Base-by-base conservation (phyloP, 2,113 vertebrate genomes). In the Onychostoma macrolepis region DNA sequence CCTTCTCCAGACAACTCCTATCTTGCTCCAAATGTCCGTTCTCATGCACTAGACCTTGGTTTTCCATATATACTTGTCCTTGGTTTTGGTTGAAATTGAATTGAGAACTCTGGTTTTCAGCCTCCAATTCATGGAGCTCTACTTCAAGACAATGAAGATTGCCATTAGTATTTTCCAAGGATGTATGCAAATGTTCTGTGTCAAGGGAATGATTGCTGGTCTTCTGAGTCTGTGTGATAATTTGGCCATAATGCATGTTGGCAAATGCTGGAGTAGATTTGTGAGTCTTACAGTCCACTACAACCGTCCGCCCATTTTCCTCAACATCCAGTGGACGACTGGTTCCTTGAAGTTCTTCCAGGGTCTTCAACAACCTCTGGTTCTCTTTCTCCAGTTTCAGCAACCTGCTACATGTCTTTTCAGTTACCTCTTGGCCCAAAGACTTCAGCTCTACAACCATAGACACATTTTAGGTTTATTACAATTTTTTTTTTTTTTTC, bases 341-440 rank as follows among this genome's bases (percentile, higher is more conserved):
- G 45, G 92, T 88, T 88, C 92, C 95, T 82, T 94, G 95, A 84
- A 99, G 95, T 33, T 99, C 96, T 92, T 99, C 96, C 90, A 99
- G 95, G 0, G 96, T 97, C 92, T 97, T 98, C 90, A 97, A 92
- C 91, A 99, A 95, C 15, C 94, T 96, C 93, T 99, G 98, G 94
- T 99, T 99, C 94, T 99, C 98, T 94, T 98, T 99, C 91, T 99
- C 98, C 89, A 99, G 45, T 90, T 99, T 99, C 81, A 99, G 90
- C 84, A 99, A 94, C 6, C 96, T 96, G 91, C 98, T 99, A 28
- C 98, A 99, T 21, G 97, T 97, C 92, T 97, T 91, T 80, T 99
- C 98, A 89, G 96, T 99, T 69, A 99, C 98, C 87, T 99, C 98
- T 72, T 98, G 97, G 24, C 97, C 96, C 88, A 99, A 92, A 48